These are phyloP conservation scores for Pygoscelis antarcticus DNA, from an alignment of 2,113 vertebrate species.

Conservation along the genomic window DNA sequence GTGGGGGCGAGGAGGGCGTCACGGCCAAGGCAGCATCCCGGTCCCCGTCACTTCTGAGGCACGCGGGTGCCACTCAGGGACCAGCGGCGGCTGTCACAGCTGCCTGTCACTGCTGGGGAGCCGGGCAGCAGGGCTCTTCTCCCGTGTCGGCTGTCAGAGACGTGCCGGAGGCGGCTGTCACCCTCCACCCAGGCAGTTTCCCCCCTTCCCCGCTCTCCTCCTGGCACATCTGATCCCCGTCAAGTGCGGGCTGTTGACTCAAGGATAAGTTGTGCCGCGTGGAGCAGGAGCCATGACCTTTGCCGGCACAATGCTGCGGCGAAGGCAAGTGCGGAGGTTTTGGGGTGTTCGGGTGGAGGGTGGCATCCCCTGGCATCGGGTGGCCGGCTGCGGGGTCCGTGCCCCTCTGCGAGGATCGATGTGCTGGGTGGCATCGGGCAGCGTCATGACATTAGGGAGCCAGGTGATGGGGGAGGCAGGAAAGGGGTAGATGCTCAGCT, in stretches of 20 bases:
- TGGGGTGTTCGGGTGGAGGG: not conserved
- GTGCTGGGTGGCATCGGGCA: not conserved
- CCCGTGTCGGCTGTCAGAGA: slow-evolving; percentile 48
- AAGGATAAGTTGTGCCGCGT: not conserved
- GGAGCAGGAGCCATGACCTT: not conserved
- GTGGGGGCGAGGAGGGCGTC: not conserved
- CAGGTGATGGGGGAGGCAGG: not conserved
- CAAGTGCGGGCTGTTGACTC: not conserved
- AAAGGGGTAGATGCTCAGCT: rapidly evolving
- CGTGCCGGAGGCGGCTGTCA: not conserved
- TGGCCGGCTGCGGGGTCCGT: rapidly evolving
- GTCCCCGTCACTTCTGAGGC: not conserved
- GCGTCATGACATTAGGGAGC: rapidly evolving
- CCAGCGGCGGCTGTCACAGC: slow-evolving; percentile 13
- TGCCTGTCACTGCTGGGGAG: slow-evolving; percentile 25
- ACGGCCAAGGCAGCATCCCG: not conserved
- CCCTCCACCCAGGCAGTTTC: not conserved
- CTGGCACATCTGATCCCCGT: not conserved
- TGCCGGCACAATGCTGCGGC: rapidly evolving
- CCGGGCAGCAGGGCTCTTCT: not conserved
- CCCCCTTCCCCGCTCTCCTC: not conserved
- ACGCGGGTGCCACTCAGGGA: slow-evolving; percentile 18
- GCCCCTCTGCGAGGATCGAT: rapidly evolving
- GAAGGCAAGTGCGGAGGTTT: not conserved
- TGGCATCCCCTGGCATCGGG: rapidly evolving